Base-by-base conservation (phyloP, 2,797 vertebrate species). In the Argya squamiceps region DNA sequence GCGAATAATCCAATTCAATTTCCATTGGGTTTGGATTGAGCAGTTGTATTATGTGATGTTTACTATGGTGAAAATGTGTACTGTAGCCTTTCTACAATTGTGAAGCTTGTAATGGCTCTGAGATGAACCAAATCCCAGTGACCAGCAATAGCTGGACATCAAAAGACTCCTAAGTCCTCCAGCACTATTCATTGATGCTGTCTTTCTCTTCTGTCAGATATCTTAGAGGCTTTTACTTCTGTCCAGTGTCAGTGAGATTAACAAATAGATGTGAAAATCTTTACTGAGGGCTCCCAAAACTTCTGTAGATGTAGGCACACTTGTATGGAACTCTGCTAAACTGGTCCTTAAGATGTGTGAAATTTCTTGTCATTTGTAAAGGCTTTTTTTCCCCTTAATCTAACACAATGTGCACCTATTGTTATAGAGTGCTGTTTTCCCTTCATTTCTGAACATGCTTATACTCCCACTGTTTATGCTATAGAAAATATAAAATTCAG, bases 311-410 rank as follows among this genome's bases (percentile, higher is more conserved):
- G 10, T 44, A 70, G 84, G 26, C 6, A 39, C 5, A 58, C 10
- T 7, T 70, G 3, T 36, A 36, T 34, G 18, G 41, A 88, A 12
- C 6, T 41, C 69, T 68, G 55, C 6, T 58, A 64, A 84, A 39
- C 10, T 73, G 4, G 13, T 88, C 36, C n/a, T 27, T 41, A 46
- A 55, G 29, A 46, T 41, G 4, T 37, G n/a, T 55, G 21, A 64
- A 29, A 46, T 69, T 73, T 5, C 20, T 84, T 46, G 8, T 26
- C 0, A 15, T 67, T 67, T 4, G 1, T 22, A 39, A 53, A 55
- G 10, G 11, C 0, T 22, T 44, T 59, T 73, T 74, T 29, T 4
- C 0, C 20, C 8, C 30, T 43, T 87, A 71, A 27, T 4, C 9
- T 53, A 77, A 44, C 10, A 21, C n/a, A 44, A 34, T 16, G 2